Evolutionary conservation across 1,140 invertebrate genomes (phyloP), one percentile per base, ranked within the genome.

Genomic region (Heliconius melpomene): DNA sequence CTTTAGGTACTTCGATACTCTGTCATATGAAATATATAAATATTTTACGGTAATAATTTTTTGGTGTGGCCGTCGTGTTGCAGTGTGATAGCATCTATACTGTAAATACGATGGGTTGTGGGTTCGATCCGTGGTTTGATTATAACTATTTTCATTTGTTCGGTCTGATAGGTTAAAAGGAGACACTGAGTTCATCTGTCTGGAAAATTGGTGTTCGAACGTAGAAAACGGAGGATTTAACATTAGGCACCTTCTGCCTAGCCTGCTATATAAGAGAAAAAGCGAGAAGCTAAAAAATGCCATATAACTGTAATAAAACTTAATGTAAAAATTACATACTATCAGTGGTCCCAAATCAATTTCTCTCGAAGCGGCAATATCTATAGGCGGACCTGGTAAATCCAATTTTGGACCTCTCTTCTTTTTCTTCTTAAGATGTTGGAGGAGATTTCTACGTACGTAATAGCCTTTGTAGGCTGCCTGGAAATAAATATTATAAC

Each of bases 401-500:
- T 87, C 87, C 7, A 86, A 81, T 79, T 90, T 92, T 0, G 89
- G 89, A 2, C 83, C 82, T 16, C 75, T 85, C 76, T 87, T 90
- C 79, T 87, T 88, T 2, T 74, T 75, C 80, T 89, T 87, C 79
- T 88, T 87, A 13, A 91, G 74, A 72, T 91, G 91, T 7, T 74
- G 82, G 1, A 92, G 84, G 8, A 93, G 74, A 74, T 90, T 90
- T 71, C 86, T 88, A 0, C 93, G 86, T 0, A 93, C 84, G 46
- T 94, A 79, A 74, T 94, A 94, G 7, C 93, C 93, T 84, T 86
- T 87, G 75, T 94, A 93, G 0, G 91, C 91, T 3, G 91, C 91
- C 92, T 94, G 60, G 9, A 84, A 7, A 23, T 13, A 5, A 38
- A 66, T 26, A 66, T 26, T 5, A 66, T 66, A 57, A 57, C 7